Conservation (phyloP, 1,140 invertebrate genomes). For the Apis florea region DNA sequence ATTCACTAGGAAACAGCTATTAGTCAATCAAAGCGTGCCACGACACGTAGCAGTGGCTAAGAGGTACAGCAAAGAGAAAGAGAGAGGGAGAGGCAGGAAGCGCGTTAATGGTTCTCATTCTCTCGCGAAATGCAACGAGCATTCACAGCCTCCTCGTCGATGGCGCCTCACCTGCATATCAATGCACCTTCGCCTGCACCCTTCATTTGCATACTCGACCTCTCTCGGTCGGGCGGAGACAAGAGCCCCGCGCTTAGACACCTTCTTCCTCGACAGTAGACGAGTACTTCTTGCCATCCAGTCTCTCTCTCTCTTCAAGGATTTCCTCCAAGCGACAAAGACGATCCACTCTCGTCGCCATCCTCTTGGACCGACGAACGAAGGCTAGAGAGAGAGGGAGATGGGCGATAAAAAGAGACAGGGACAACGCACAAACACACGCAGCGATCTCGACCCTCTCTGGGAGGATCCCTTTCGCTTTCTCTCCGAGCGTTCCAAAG, state of each 20-base stretch:
- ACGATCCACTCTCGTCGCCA: neutral
- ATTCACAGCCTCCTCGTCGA: conserved; percentile 66
- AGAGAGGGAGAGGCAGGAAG: conserved; percentile 10
- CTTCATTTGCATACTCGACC: conserved; percentile 53
- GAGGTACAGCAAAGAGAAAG: neutral
- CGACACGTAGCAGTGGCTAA: conserved; percentile 21
- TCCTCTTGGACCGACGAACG: neutral
- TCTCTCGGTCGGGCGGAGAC: conserved; percentile 18
- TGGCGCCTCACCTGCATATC: conserved; percentile 70
- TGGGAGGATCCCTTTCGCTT: neutral
- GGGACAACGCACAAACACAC: conserved; percentile 5
- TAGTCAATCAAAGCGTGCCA: conserved; percentile 40
- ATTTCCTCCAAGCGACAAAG: neutral
- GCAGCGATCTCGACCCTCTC: neutral
- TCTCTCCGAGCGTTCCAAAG: conserved; percentile 2
- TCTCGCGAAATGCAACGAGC: conserved; percentile 51
- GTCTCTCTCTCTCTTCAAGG: neutral
- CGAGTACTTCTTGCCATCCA: conserved; percentile 27
- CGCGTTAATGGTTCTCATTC: conserved; percentile 57
- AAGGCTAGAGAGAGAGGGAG: neutral
- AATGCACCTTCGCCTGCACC: conserved; percentile 57
- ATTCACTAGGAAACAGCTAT: conserved; percentile 43
- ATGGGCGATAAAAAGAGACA: neutral
- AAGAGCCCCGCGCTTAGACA: neutral
- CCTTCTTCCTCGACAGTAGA: conserved; percentile 13